phyloP scores from a whole-genome alignment of 2,113 vertebrate species.

The Pagrus major region DNA sequence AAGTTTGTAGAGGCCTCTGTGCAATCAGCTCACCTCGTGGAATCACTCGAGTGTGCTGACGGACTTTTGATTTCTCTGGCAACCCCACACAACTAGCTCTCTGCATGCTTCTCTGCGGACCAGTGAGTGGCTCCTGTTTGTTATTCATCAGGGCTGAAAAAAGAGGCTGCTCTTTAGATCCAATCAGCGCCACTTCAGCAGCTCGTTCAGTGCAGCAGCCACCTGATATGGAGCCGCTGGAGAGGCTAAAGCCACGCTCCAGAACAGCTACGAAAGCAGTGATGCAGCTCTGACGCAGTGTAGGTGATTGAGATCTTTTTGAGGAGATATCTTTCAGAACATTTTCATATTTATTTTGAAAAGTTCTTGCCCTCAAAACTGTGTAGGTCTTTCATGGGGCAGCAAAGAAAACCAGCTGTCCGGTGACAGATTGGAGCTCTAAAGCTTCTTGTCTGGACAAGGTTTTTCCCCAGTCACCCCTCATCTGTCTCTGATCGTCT shows the following conservation, averaged over 20 bases:
- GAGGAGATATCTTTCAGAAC: background rate
- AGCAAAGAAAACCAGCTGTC: slow-evolving; percentile 13
- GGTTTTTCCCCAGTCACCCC: slow-evolving; percentile 17
- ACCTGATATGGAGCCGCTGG: slow-evolving; percentile 1
- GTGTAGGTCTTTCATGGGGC: background rate
- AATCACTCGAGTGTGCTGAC: background rate
- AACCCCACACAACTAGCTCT: background rate
- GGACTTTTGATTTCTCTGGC: background rate
- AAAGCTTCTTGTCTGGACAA: slow-evolving; percentile 3
- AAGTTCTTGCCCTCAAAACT: background rate
- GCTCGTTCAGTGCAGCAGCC: slow-evolving; percentile 6
- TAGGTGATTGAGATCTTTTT: background rate
- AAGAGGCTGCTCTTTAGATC: slow-evolving; percentile 40
- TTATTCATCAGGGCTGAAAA: slow-evolving; percentile 19
- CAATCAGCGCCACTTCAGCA: slow-evolving; percentile 43
- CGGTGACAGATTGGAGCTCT: background rate
- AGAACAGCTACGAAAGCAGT: background rate
- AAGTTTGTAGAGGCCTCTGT: background rate
- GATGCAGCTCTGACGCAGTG: background rate
- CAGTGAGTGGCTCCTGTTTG: slow-evolving; percentile 10
- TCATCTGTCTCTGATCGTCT: slow-evolving; percentile 17
- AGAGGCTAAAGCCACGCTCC: background rate
- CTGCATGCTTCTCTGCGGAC: background rate
- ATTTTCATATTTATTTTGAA: background rate
- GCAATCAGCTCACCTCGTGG: slow-evolving; percentile 26